Base-by-base conservation (phyloP, 1,140 invertebrate genomes). In the Drosophila navojoa region DNA sequence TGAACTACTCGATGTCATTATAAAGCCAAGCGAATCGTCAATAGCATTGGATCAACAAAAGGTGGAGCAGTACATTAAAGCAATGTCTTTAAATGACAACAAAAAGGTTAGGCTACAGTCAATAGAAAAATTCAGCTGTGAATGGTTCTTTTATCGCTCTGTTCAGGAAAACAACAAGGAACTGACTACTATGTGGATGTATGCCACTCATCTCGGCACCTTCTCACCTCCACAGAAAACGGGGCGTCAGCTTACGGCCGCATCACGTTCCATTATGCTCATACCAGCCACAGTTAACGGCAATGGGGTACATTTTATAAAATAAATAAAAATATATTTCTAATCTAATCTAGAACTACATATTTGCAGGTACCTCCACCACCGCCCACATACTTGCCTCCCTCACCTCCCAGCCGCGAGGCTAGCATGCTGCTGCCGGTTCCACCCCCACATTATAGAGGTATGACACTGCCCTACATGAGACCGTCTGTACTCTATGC, bases 131-230 rank as follows among this genome's bases (percentile, higher is more conserved):
- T 29, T 50, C 13, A 0, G 13, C 42, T 52, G 44, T 6, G 1
- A 16, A 49, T 16, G 32, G 9, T 11, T 35, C 10, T 19, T 29
- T 6, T 10, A n/a, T 44, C 45, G 13, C 52, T 49, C 0, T 57
- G n/a, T 52, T 9, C 32, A 90, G 87, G 71, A 77, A 1, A 91
- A 81, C 49, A 79, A 72, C 4, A 87, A 91, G 22, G 91, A 91
- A 66, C 47, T 91, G 38, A 85, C 89, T 0, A 87, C 90, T 15
- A 78, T 91, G 79, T 91, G 90, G 90, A 91, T 91, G 90, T 90
- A 90, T 55, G 78, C 81, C 38, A 66, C 81, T 0, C 86, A 91
- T n/a, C 91, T 81, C 76, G 86, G 76, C 10, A 81, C 35, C 19
- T 54, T 82, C n/a, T 79, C 79, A 5, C 79, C 73, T 0, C 6